A percentile compares a stretch with the other conserved stretches of the same genome.
These are phyloP conservation scores for Bursaphelenchus okinawaensis DNA, from an alignment of 2,888 invertebrate species.

Conservation along the genomic window DNA sequence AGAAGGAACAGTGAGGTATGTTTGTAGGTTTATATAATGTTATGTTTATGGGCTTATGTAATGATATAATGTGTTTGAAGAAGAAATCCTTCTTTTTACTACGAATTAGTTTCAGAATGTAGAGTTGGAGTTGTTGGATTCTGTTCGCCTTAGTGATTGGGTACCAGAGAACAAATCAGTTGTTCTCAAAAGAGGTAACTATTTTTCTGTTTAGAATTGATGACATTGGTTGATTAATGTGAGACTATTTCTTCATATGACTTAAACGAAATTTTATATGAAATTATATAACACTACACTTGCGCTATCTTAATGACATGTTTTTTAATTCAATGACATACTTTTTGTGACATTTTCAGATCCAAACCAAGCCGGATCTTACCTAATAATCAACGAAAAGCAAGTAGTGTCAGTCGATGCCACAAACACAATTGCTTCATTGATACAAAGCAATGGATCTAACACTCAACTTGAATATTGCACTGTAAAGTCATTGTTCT, in stretches of 20 bases:
- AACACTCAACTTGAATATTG: neutral
- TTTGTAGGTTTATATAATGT: conserved; percentile 21
- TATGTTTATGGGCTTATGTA: conserved; percentile 21
- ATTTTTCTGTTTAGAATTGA: neutral
- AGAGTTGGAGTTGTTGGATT: neutral
- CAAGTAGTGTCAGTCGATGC: conserved; percentile 1
- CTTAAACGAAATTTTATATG: too few relatives aligned
- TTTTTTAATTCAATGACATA: too few relatives aligned
- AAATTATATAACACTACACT: too few relatives aligned
- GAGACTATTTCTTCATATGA: too few relatives aligned
- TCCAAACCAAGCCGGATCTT: neutral
- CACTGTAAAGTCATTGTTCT: neutral
- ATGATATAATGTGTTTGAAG: too few relatives aligned
- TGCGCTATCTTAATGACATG: too few relatives aligned
- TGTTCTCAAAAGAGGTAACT: neutral
- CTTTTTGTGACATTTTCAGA: neutral
- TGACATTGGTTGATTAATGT: too few relatives aligned
- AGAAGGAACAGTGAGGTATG: neutral
- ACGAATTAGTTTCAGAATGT: neutral
- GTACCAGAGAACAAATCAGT: neutral
- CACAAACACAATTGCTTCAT: neutral
- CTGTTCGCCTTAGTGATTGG: conserved; percentile 5
- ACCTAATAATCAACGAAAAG: neutral
- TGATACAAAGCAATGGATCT: neutral
- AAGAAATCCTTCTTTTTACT: neutral